These are phyloP conservation scores for Tachycineta bicolor DNA, from an alignment of 2,113 vertebrate genomes.

Conservation along the genomic window DNA sequence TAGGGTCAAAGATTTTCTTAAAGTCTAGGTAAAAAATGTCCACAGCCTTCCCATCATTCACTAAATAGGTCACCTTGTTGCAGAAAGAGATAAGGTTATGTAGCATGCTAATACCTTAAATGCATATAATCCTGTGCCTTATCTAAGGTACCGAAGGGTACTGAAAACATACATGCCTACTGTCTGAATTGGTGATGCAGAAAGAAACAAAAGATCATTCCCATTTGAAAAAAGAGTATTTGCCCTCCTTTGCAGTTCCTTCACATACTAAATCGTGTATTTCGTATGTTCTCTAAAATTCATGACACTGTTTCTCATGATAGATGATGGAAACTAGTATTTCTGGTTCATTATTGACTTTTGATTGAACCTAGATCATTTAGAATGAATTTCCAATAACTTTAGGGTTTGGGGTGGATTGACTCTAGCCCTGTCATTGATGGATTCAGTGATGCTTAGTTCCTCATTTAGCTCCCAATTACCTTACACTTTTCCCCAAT, in stretches of 20 bases:
- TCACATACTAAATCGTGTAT: neutral
- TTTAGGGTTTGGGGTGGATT: neutral
- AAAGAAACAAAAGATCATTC: neutral
- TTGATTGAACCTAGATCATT: neutral
- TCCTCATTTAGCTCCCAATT: neutral
- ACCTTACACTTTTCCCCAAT: neutral
- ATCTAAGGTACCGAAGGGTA: neutral
- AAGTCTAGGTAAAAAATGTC: neutral
- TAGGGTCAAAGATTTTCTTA: neutral
- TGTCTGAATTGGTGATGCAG: neutral
- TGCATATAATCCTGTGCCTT: neutral
- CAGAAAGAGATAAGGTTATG: neutral
- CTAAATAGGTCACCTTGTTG: too few species aligned
- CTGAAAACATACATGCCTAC: neutral
- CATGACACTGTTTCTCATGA: neutral
- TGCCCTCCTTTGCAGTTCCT: neutral
- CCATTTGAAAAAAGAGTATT: neutral
- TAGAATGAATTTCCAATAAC: neutral
- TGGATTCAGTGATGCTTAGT: neutral
- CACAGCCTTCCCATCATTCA: too few species aligned
- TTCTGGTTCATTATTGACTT: neutral
- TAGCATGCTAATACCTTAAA: neutral
- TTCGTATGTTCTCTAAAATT: neutral
- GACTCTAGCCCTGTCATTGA: neutral
- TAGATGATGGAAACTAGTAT: neutral